phyloP scores from a whole-genome alignment of 2,797 vertebrate species.

The Sus cebifrons region DNA sequence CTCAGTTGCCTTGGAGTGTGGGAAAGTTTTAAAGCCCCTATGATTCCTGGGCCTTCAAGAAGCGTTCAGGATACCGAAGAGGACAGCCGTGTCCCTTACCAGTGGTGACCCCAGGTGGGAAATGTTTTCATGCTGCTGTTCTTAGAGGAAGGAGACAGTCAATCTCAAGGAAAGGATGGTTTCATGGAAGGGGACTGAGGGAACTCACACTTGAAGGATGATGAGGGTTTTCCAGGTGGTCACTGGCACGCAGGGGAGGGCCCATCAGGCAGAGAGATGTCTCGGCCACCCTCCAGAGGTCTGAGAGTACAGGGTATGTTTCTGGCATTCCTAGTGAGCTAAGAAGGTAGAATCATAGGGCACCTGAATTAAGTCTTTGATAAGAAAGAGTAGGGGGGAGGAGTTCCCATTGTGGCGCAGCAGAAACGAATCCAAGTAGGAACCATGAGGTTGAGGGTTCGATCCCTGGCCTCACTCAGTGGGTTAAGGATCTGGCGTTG shows the following conservation, averaged over 20 bases:
- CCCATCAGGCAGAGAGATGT: background rate
- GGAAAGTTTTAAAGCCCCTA: background rate
- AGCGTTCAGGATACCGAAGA: background rate
- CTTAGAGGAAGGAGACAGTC: background rate
- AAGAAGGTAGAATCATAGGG: background rate
- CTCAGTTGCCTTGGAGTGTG: background rate
- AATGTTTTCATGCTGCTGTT: background rate
- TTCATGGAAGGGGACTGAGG: background rate
- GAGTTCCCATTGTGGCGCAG: too few species aligned
- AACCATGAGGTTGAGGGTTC: too few species aligned
- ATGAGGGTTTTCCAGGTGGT: background rate
- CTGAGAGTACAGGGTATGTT: background rate
- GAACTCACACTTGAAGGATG: background rate
- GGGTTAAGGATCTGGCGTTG: too few species aligned
- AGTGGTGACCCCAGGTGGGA: background rate
- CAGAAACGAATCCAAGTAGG: too few species aligned
- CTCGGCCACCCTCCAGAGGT: background rate
- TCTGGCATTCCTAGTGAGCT: background rate
- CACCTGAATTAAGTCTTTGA: background rate
- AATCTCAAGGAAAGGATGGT: background rate
- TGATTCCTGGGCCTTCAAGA: background rate
- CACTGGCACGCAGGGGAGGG: too few species aligned
- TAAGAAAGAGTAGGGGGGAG: background rate
- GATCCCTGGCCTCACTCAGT: too few species aligned
- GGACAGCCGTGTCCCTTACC: background rate